A percentile compares a stretch with the other conserved stretches of the same genome.
These are phyloP conservation scores for Brachyopa scutellaris DNA, from an alignment of 2,888 invertebrate genomes.

Conservation along the genomic window DNA sequence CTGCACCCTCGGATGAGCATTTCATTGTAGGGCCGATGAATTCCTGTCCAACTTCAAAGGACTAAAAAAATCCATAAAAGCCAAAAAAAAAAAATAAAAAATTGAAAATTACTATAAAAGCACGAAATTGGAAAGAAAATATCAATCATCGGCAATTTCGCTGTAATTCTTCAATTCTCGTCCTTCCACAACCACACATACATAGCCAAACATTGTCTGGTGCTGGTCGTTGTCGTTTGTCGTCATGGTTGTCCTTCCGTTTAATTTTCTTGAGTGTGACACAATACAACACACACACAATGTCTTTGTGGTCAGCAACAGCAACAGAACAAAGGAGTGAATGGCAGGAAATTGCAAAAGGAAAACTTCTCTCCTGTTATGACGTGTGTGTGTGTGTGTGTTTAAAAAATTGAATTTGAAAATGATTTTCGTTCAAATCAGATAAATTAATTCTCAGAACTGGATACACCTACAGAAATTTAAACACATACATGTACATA, in stretches of 20 bases:
- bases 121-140: constrained; percentile 59
- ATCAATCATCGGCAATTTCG: constrained; percentile 61
- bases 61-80: too few species aligned
- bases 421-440: constrained; percentile 57
- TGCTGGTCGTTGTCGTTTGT: background rate
- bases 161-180: constrained; percentile 43
- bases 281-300: too few species aligned
- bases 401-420: constrained; percentile 53
- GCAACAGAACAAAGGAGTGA: constrained; percentile 1
- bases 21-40: constrained; percentile 48
- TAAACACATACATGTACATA: too few species aligned
- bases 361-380: constrained; percentile 23
- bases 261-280: constrained; percentile 53
- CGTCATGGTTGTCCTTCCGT: constrained; percentile 42
- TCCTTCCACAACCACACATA: constrained; percentile 8
- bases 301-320: constrained; percentile 28
- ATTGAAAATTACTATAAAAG: constrained; percentile 23
- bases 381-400: too few species aligned
- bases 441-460: constrained; percentile 29
- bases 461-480: too few species aligned
- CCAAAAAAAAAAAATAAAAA: background rate
- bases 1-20: constrained; percentile 54
- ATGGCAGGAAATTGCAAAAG: constrained; percentile 8
- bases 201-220: too few species aligned
- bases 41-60: constrained; percentile 44